phyloP scores from a whole-genome alignment of 2,113 vertebrate genomes.

The Hipposideros armiger region DNA sequence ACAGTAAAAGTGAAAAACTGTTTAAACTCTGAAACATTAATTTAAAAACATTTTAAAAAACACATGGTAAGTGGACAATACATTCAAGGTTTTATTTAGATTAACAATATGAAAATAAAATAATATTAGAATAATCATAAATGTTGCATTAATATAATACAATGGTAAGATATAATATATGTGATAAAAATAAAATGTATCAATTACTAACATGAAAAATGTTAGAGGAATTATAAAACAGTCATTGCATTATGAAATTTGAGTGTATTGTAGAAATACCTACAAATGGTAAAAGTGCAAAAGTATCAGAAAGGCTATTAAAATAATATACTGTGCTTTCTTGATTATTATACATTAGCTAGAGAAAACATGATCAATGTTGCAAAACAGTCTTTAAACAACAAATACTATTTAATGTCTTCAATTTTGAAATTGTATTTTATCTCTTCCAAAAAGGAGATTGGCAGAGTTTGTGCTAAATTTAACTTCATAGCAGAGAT shows the following conservation, averaged over 20 bases:
- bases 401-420: not conserved
- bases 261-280: not conserved
- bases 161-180: not conserved
- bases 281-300: not conserved
- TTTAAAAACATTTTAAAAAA: conserved; percentile 1
- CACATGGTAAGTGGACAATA: not conserved
- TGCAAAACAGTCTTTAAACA: not conserved
- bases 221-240: not conserved
- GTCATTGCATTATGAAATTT: not conserved
- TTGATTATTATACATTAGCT: not conserved
- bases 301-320: not conserved
- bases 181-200: not conserved
- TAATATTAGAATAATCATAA: not conserved
- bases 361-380: not conserved
- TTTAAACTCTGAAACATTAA: not conserved
- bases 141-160: not conserved
- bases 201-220: not conserved
- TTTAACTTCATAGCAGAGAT: not conserved
- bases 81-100: not conserved
- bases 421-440: not conserved
- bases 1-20: not conserved
- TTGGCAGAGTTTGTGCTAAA: not conserved
- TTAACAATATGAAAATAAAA: conserved; percentile 39
- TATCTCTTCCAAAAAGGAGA: not conserved
- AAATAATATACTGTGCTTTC: not conserved